A percentile compares a stretch with the other conserved stretches of the same genome.
Conservation (phyloP, 2,113 vertebrate species). For the Acanthisitta chloris region DNA sequence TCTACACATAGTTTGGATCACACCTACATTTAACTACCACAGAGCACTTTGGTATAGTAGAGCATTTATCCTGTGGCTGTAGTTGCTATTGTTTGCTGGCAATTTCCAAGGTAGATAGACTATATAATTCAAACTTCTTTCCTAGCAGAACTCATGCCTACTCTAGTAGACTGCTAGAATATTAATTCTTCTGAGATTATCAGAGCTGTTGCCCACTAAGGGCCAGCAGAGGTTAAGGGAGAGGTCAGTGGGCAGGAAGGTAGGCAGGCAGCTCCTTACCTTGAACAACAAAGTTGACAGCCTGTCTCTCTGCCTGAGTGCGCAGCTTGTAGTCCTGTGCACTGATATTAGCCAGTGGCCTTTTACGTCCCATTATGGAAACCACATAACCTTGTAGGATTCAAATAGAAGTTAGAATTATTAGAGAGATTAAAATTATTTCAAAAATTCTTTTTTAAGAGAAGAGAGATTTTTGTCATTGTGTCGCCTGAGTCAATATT, state of each 20-base stretch:
- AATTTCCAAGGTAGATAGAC: not conserved
- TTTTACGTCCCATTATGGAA: slow-evolving; percentile 87
- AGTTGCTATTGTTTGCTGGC: not conserved
- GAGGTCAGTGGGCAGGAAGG: not conserved
- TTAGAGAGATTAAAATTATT: not conserved
- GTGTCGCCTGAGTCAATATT: not conserved
- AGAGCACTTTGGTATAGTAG: not conserved
- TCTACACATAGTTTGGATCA: not conserved
- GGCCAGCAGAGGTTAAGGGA: not conserved
- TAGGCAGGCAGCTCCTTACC: slow-evolving; percentile 65
- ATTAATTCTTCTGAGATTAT: not conserved
- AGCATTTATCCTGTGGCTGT: not conserved
- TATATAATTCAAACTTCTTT: not conserved
- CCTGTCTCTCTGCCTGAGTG: slow-evolving; percentile 89
- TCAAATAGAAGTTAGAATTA: not conserved
- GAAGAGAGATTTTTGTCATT: not conserved
- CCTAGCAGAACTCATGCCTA: not conserved
- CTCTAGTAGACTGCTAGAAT: not conserved
- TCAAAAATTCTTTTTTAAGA: not conserved
- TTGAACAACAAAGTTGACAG: slow-evolving; percentile 93
- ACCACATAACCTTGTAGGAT: slow-evolving; percentile 78
- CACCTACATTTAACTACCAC: not conserved
- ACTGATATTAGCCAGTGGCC: slow-evolving; percentile 80
- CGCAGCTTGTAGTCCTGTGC: slow-evolving; percentile 76
- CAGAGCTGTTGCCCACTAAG: not conserved